Evolutionary conservation across 2,888 invertebrate genomes (phyloP).

Genomic region (Tetranychus truncatus): DNA sequence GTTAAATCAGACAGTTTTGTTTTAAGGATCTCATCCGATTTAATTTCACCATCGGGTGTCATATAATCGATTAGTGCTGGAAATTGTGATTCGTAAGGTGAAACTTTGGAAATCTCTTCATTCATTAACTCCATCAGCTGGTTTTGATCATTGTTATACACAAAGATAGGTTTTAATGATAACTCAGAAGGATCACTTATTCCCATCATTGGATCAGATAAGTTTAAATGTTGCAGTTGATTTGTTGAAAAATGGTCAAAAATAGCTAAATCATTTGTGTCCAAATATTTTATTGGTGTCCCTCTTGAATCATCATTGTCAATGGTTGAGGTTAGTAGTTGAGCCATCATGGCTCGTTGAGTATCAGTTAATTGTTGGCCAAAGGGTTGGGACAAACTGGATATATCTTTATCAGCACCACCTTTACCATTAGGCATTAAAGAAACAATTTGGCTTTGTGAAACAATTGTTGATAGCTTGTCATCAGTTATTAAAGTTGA

Average conservation of each 20-base stretch:
- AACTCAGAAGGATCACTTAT: background rate
- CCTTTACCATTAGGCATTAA: background rate
- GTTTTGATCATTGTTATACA: background rate
- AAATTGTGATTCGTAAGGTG: background rate
- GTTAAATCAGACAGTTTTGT: background rate
- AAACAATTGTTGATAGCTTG: background rate
- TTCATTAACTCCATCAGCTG: background rate
- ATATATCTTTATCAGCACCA: background rate
- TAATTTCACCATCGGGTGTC: background rate
- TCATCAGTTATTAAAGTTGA: background rate
- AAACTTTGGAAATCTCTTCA: background rate
- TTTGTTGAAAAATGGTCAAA: background rate
- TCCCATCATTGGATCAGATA: background rate
- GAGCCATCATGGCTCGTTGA: background rate
- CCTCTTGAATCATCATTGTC: background rate
- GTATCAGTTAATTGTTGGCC: background rate
- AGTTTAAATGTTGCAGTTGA: background rate
- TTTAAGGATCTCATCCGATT: background rate
- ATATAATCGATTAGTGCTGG: background rate
- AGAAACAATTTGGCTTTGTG: background rate
- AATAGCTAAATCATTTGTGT: too few relatives aligned
- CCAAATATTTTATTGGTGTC: background rate
- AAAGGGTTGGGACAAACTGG: background rate
- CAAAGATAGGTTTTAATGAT: background rate
- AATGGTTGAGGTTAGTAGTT: background rate